These are phyloP conservation scores for Leptinotarsa juncta DNA, from an alignment of 2,888 invertebrate species.

Conservation along the genomic window DNA sequence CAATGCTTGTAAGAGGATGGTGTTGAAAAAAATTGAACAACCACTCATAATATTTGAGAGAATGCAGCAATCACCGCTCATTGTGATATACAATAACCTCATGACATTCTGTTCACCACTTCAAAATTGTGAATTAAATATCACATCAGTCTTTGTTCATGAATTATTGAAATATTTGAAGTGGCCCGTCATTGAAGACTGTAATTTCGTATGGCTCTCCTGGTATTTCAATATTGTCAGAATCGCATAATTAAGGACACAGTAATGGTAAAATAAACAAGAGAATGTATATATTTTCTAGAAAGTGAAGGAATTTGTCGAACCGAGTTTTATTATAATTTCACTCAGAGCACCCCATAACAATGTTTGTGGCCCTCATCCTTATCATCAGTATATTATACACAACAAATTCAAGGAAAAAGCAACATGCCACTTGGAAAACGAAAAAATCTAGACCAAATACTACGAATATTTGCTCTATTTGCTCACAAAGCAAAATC, in stretches of 20 bases:
- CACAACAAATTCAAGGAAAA: not conserved
- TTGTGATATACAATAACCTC: too few species aligned
- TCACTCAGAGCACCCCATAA: not conserved
- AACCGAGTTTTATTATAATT: not conserved
- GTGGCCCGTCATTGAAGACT: not conserved
- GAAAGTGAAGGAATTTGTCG: not conserved
- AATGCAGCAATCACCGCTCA: too few species aligned
- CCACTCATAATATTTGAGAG: too few species aligned
- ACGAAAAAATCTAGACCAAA: not conserved
- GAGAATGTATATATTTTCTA: not conserved
- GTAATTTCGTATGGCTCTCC: not conserved
- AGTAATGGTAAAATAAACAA: not conserved
- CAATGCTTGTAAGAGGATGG: too few species aligned
- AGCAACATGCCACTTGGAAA: not conserved
- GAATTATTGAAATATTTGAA: not conserved
- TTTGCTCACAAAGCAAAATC: not conserved
- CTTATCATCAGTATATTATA: not conserved
- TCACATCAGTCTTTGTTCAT: not conserved
- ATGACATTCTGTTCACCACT: not conserved
- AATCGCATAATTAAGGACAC: not conserved
- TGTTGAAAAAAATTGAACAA: too few species aligned
- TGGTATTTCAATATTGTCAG: conserved; percentile 1
- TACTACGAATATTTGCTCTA: not conserved
- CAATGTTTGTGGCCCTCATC: not conserved
- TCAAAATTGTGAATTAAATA: not conserved